Percentiles rank a stretch among this genome's conserved stretches.
phyloP scores from a whole-genome alignment of 2,797 vertebrate genomes.

The Acipenser oxyrinchus region DNA sequence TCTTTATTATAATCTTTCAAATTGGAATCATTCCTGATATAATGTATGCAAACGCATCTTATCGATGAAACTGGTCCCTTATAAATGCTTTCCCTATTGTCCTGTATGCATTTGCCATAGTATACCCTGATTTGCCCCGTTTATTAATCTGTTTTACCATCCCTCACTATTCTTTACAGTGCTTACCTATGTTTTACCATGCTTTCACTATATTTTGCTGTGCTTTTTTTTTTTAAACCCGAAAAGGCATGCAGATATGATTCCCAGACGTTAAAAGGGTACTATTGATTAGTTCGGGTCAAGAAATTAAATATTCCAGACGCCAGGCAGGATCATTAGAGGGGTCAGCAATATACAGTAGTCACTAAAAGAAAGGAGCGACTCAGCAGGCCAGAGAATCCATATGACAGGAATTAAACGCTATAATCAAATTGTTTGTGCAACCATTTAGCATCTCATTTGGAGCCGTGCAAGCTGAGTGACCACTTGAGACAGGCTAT shows the following conservation, averaged over 20 bases:
- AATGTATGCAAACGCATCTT: no score
- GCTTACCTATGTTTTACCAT: no score
- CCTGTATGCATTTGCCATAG: no score
- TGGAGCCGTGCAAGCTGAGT: slow-evolving; percentile 41
- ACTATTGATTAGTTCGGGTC: slow-evolving; percentile 39
- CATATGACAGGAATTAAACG: slow-evolving; percentile 63
- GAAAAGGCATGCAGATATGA: slow-evolving; percentile 9
- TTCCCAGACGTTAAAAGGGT: slow-evolving; percentile 29
- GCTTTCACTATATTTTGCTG: no score
- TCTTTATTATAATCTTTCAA: no score
- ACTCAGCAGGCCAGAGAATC: slow-evolving; percentile 55
- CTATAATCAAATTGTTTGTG: slow-evolving; percentile 67
- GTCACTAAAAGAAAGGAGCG: slow-evolving; percentile 41
- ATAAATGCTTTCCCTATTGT: no score
- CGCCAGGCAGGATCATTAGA: slow-evolving; percentile 33
- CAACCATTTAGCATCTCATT: slow-evolving; percentile 63
- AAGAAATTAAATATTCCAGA: slow-evolving; percentile 36
- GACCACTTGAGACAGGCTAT: slow-evolving; percentile 62
- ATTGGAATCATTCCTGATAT: no score
- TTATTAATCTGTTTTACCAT: no score
- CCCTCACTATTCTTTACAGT: no score
- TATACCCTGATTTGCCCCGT: no score
- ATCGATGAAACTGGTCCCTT: no score
- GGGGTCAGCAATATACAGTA: slow-evolving; percentile 46
- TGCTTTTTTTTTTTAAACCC: background rate